Conservation (phyloP, 2,113 vertebrate species). For the Microcebus tavaratra region DNA sequence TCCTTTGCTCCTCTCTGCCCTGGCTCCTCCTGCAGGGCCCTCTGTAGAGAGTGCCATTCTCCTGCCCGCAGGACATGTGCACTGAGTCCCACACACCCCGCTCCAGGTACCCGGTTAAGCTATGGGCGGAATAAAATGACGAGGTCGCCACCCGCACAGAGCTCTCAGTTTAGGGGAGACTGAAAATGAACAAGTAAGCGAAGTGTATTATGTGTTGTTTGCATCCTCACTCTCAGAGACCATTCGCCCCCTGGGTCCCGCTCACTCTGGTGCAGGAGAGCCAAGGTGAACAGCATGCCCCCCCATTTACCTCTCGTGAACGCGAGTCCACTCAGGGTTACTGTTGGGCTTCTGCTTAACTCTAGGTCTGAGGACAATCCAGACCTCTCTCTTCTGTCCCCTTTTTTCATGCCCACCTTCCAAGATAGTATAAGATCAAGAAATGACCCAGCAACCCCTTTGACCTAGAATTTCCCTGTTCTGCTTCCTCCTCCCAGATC, state of each 20-base stretch:
- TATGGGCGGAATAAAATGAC: too few species aligned
- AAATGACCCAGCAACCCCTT: background rate
- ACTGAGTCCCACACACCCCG: background rate
- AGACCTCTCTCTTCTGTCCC: background rate
- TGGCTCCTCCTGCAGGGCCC: background rate
- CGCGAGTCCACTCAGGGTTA: background rate
- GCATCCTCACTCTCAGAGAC: background rate
- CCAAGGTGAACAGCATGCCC: too few species aligned
- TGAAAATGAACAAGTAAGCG: background rate
- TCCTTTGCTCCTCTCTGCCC: background rate
- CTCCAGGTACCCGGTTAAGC: fast-evolving
- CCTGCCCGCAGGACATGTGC: background rate
- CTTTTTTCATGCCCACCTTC: background rate
- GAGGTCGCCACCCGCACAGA: fast-evolving
- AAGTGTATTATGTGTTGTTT: background rate
- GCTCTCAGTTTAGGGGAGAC: too few species aligned
- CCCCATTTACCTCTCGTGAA: too few species aligned
- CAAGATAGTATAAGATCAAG: background rate
- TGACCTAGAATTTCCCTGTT: background rate
- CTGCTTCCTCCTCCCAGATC: too few species aligned
- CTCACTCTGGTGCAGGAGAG: too few species aligned
- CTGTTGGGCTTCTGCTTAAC: background rate
- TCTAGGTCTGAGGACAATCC: background rate
- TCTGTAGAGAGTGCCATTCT: too few species aligned
- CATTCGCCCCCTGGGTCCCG: background rate